These are phyloP conservation scores for Emydura subglobosa DNA, from an alignment of 2,113 vertebrate species.

Conservation along the genomic window DNA sequence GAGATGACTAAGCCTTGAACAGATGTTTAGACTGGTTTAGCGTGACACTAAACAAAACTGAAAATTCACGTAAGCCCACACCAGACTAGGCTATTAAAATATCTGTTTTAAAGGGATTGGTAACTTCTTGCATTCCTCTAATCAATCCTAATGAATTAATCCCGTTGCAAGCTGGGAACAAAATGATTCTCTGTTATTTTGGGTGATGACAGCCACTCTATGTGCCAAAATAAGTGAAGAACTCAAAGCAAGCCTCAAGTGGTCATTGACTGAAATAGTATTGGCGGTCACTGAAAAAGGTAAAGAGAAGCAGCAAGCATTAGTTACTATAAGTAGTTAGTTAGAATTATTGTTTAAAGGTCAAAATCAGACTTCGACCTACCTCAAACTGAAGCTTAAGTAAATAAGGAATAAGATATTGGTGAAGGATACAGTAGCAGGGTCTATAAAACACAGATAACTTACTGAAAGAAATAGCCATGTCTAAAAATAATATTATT, in stretches of 20 bases:
- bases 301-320: neutral
- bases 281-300: neutral
- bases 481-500: slow-evolving; percentile 1
- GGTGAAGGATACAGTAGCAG: neutral
- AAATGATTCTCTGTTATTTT: neutral
- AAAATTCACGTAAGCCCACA: neutral
- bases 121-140: neutral
- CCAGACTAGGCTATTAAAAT: neutral
- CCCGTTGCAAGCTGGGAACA: neutral
- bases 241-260: neutral
- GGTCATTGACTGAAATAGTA: neutral
- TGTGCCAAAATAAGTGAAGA: neutral
- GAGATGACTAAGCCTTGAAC: neutral
- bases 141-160: neutral
- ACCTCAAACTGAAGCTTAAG: neutral
- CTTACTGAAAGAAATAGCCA: neutral
- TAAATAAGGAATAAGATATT: neutral
- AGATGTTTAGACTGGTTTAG: neutral
- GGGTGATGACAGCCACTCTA: neutral
- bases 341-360: neutral
- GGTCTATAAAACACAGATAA: neutral
- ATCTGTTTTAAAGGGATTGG: neutral
- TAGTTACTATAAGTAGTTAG: neutral
- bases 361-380: neutral
- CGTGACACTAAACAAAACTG: neutral